These are phyloP conservation scores for Leucoraja ocellata DNA, from an alignment of 2,797 vertebrate species.

Conservation along the genomic window DNA sequence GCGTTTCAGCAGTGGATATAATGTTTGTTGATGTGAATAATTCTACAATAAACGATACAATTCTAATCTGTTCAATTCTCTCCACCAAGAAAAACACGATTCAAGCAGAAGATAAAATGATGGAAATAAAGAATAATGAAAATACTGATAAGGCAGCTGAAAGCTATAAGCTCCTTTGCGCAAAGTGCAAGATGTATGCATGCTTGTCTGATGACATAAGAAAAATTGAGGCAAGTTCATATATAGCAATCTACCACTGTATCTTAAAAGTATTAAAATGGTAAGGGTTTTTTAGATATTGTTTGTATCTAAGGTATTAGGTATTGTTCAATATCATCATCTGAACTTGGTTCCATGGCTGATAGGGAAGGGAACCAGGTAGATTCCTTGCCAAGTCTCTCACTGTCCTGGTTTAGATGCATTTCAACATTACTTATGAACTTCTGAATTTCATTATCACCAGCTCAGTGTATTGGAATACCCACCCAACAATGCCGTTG, in stretches of 20 bases:
- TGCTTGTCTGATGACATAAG: conserved; percentile 55
- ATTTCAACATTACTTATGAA: too few relatives aligned
- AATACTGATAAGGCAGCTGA: conserved; percentile 25
- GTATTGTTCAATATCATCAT: not conserved
- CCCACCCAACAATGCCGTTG: too few relatives aligned
- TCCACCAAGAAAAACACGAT: conserved; percentile 46
- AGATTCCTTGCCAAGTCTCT: too few relatives aligned
- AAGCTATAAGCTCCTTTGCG: conserved; percentile 52
- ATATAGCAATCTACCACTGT: not conserved
- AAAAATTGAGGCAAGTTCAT: conserved; percentile 52
- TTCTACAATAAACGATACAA: not conserved
- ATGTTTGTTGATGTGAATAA: not conserved
- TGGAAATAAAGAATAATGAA: conserved; percentile 47
- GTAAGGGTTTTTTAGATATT: not conserved
- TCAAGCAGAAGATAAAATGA: conserved; percentile 50
- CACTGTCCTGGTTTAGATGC: too few relatives aligned
- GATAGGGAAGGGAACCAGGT: too few relatives aligned
- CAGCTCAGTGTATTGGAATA: too few relatives aligned
- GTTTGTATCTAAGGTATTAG: too few relatives aligned
- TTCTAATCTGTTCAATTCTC: not conserved
- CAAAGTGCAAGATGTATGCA: conserved; percentile 55
- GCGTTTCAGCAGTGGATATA: not conserved
- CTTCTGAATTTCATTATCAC: too few relatives aligned
- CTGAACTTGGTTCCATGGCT: too few relatives aligned
- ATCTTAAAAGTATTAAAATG: not conserved